Base-by-base conservation (phyloP, 2,888 invertebrate genomes). In the Folsomia manolachei region DNA sequence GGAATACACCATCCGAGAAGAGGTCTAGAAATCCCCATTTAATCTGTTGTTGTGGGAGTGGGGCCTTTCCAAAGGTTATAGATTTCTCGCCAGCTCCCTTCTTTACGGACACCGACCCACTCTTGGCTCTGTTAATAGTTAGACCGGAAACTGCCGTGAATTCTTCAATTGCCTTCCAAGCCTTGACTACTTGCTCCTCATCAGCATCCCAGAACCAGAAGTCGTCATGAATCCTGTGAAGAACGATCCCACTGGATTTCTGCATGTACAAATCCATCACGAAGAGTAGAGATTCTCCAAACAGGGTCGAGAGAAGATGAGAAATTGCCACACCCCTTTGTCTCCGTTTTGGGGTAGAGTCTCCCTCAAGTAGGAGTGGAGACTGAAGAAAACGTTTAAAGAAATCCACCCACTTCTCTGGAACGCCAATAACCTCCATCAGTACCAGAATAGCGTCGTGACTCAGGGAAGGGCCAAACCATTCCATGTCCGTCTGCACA, bases 401-500 rank as follows among this genome's bases (percentile, higher is more conserved):
- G 23, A 78, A 78, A 2, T 66, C 56, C 1, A 71, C 19, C 78
- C 78, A 78, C 1, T 53, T 2, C 9, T 51, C 23, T 0, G 72
- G 51, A 1, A 76, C 73, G 23, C 76, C 75, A 27, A 78, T 69
- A 53, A 66, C 71, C 52, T 70, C 52, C 62, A 78, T 63, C 11
- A 71, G 23, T 1, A 69, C 64, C 14, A 74, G 27, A 1, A 71
- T 52, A 25, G 71, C 69, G 1, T 78, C 75, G 60, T 78, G 78
- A 11, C 68, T 66, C 24, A 78, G 39, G 11, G 75, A 75, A 0
- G 78, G 76, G 11, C 74, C 76, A 70, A 76, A 77, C 67, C 71
- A 74, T n/a, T 76, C 78, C 65, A 77, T 64, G 53, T 78, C 76
- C 1, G 76, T 70, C 23, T 78, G 78, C 0, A 72, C 76, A 0